Evolutionary conservation across 30 jellyfish, hydroid and myxozoan species (phyloP), one percentile per base, ranked within the genome.

Genomic region (Pelagia noctiluca): DNA sequence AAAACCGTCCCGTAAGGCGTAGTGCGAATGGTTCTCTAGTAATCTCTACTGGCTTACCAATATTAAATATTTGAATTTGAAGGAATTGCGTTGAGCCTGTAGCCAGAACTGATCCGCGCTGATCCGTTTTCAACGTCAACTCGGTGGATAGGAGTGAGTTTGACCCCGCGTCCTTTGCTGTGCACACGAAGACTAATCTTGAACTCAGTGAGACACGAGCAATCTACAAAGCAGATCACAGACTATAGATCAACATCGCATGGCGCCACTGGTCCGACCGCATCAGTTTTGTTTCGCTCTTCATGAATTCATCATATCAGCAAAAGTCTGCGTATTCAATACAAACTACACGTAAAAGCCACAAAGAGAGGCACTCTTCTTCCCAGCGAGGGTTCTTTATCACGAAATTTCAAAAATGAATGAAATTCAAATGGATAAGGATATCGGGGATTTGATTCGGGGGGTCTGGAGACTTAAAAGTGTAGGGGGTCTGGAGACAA

Each of bases 221-320:
- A 82, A 68, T 71, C 92, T 68, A 70, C 70, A 75, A 82, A 33
- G 73, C 28, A 82, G 47, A 62, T 37, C 69, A 36, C 92, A 82
- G 92, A 82, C 86, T 71, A 29, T 50, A 34, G 76, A 82, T 82
- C 86, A 82, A 82, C 92, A 82, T 37, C 18, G 73, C 74, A 36
- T 61, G 92, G 92, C 92, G 86, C 86, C 86, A 82, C 69, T 64
- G 65, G 65, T 50, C 70, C 86, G 53, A 82, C 92, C 92, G 57
- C 92, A 80, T 81, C 48, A 48, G 83, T 80, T 84, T 84, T 32
- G 42, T 67, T 50, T 64, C 71, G 50, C 50, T 52, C 64, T 50
- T 72, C 42, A 72, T 64, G 52, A 69, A 64, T 80, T 77, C 65
- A 67, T 80, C 81, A 66, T 64, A 70, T 24, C 78, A 47, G 91